Base-by-base conservation (phyloP, 2,113 vertebrate genomes). In the Sturnus vulgaris region DNA sequence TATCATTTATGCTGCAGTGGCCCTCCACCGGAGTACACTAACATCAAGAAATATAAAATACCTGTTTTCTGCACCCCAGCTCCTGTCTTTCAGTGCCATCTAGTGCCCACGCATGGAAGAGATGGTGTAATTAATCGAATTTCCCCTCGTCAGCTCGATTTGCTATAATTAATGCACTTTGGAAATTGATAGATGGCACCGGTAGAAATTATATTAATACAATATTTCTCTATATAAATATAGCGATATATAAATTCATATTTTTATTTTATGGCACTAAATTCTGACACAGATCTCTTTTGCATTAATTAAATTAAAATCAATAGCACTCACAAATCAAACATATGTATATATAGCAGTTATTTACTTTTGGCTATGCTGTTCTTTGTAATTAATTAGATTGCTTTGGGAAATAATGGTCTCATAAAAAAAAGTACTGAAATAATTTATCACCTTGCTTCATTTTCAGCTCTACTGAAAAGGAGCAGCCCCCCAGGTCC, bases 71-170 rank as follows among this genome's bases (percentile, higher is more conserved):
- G 13, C 1, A 4, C 14, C 30, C 15, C 61, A 68, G 79, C 52
- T 56, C 64, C 64, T 95, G 82, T 95, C 93, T 88, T 77, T 70
- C 23, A 66, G 12, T 95, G 96, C 90, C 96, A 96, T 88, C 96
- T 96, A 92, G 79, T 86, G 96, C 28, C 68, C 31, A 11, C 0
- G 3, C 5, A 0, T 39, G 56, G 52, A 81, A 81, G 30, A 53
- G 11, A 31, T 12, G 14, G 39, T 78, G 39, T 28, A 50, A 59
- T 28, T 22, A 23, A 13, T 8, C 7, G 10, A 31, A 59, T 55
- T 69, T 42, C 59, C 59, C 21, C 16, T 60, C 28, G 5, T 60
- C 57, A 28, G 30, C 3, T 40, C 1, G 2, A 28, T 77, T 93
- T 81, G 75, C 39, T 30, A 4, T 37, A 63, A 73, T 57, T 40